Conservation (phyloP, 2,797 vertebrate genomes). For the Morus bassanus region DNA sequence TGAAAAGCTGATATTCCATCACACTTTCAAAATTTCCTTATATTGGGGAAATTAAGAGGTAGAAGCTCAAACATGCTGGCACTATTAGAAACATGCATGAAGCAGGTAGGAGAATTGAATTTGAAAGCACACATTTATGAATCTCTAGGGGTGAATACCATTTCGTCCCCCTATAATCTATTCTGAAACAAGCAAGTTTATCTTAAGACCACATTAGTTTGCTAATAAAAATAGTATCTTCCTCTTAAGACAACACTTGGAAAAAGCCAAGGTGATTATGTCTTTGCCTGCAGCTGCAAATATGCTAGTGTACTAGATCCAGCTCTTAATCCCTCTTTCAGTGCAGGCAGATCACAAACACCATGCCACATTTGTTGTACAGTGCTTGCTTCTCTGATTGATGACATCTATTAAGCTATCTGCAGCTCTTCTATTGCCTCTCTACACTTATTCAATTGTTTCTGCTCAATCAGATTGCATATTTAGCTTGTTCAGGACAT, state of each 20-base stretch:
- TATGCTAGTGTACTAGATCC: neutral
- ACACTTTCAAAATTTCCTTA: neutral
- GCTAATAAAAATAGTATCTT: neutral
- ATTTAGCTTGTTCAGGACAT: constrained; percentile 10
- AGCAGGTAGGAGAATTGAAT: neutral
- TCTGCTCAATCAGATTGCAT: neutral
- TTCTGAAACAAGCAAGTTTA: neutral
- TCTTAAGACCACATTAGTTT: neutral
- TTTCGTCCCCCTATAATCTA: neutral
- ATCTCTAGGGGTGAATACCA: neutral
- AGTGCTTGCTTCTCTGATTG: neutral
- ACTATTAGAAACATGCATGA: neutral
- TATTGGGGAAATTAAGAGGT: neutral
- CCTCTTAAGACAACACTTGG: neutral
- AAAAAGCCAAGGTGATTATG: neutral
- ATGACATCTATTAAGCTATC: neutral
- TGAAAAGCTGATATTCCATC: neutral
- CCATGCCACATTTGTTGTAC: neutral
- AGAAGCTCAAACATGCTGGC: neutral
- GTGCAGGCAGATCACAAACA: neutral
- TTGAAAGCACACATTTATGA: neutral
- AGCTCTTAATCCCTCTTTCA: neutral
- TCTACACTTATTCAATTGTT: neutral
- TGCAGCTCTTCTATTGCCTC: neutral
- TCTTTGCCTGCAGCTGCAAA: neutral